Conservation (phyloP, 2,888 invertebrate species). For the Polydrusus cervinus region DNA sequence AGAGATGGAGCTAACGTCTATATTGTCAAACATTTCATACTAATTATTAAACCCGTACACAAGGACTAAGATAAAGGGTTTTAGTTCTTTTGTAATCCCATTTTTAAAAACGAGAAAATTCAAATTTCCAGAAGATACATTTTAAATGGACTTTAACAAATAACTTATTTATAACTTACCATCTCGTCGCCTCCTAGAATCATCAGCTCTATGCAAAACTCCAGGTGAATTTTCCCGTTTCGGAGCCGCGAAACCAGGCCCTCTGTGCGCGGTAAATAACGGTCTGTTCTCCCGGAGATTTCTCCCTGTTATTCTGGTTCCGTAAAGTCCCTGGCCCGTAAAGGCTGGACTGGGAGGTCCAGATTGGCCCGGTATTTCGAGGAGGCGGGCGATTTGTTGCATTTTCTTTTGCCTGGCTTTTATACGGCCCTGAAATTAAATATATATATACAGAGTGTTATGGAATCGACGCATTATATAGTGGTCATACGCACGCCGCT, state of each 20-base stretch:
- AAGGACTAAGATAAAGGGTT: too few species aligned
- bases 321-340: conserved; percentile 66
- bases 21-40: too few species aligned
- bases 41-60: too few species aligned
- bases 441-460: background rate
- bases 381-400: conserved; percentile 92
- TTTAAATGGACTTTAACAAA: too few species aligned
- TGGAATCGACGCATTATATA: too few species aligned
- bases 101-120: too few species aligned
- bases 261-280: conserved; percentile 67
- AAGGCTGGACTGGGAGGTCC: conserved; percentile 72
- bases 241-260: conserved; percentile 68
- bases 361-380: conserved; percentile 85
- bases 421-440: conserved; percentile 81
- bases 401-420: conserved; percentile 98
- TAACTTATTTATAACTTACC: conserved; percentile 36
- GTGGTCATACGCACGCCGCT: too few species aligned
- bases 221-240: conserved; percentile 69
- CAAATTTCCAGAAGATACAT: too few species aligned
- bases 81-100: too few species aligned
- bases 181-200: conserved; percentile 59
- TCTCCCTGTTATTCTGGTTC: conserved; percentile 65
- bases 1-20: too few species aligned
- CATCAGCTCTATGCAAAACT: conserved; percentile 67
- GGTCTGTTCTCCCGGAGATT: conserved; percentile 67